Evolutionary conservation across 2,113 vertebrate species (phyloP).

Genomic region (Proteles cristata): DNA sequence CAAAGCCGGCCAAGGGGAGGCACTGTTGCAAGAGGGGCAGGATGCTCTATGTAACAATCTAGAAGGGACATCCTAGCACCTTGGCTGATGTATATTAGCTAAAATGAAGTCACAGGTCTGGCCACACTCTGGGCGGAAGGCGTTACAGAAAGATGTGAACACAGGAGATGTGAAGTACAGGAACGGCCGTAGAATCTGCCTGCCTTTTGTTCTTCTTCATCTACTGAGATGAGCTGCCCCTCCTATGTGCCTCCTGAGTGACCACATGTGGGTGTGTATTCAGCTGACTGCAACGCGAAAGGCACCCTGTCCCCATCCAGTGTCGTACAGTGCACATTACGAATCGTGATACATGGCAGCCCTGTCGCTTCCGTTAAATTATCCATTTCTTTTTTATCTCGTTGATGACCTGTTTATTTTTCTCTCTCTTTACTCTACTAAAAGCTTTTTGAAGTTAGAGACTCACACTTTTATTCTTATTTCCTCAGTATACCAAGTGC

Average conservation of each 20-base stretch:
- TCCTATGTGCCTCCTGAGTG: neutral
- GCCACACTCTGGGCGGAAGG: neutral
- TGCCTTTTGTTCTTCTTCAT: neutral
- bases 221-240: neutral
- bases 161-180: neutral
- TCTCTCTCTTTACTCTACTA: neutral
- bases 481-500: neutral
- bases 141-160: neutral
- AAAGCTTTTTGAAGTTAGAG: neutral
- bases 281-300: too few relatives aligned
- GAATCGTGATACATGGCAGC: neutral
- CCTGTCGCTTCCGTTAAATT: neutral
- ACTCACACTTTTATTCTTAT: neutral
- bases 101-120: neutral
- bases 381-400: too few relatives aligned
- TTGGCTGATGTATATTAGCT: neutral
- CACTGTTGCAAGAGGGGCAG: neutral
- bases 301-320: too few relatives aligned
- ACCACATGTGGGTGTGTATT: neutral
- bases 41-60: neutral
- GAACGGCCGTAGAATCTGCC: neutral
- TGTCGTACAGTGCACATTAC: neutral
- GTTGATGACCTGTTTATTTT: neutral
- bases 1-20: neutral
- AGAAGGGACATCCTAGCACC: neutral